Evolutionary conservation across 2,797 vertebrate genomes (phyloP).

Genomic region (Micromesistius poutassou): DNA sequence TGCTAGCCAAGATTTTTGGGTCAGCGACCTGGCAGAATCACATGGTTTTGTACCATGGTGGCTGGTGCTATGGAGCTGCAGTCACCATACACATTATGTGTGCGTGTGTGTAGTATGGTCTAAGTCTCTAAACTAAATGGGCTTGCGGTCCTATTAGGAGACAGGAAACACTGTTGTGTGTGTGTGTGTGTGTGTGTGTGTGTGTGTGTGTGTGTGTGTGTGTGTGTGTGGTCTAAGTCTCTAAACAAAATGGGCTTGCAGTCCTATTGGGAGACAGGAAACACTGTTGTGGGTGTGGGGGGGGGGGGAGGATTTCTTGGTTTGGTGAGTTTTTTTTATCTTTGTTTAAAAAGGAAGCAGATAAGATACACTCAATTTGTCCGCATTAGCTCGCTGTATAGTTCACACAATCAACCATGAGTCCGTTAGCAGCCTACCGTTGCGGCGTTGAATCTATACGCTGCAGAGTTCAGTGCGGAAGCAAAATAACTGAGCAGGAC

Average conservation of each 20-base stretch:
- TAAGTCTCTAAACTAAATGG: background rate
- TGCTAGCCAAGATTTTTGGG: too few relatives aligned
- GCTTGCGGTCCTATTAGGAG: background rate
- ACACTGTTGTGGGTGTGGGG: background rate
- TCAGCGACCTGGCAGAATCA: too few relatives aligned
- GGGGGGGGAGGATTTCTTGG: background rate
- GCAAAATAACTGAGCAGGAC: too few relatives aligned
- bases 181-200: background rate
- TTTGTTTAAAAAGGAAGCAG: constrained; percentile 16
- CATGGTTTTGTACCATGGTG: background rate
- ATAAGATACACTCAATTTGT: constrained; percentile 51
- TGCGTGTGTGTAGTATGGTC: background rate
- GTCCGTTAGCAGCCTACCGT: background rate
- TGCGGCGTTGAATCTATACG: too few relatives aligned
- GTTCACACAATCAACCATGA: constrained; percentile 49
- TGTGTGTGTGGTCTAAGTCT: background rate
- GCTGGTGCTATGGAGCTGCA: too few relatives aligned
- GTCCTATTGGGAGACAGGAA: constrained; percentile 1
- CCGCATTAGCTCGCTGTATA: constrained; percentile 41
- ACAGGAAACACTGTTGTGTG: background rate
- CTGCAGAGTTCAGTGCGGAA: too few relatives aligned
- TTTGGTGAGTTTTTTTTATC: background rate
- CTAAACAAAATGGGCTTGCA: background rate
- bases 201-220: constrained; percentile 1
- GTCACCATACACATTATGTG: background rate